Evolutionary conservation across 1,140 invertebrate genomes (phyloP), one percentile per base, ranked within the genome.

Genomic region (Mactra quadrangularis): DNA sequence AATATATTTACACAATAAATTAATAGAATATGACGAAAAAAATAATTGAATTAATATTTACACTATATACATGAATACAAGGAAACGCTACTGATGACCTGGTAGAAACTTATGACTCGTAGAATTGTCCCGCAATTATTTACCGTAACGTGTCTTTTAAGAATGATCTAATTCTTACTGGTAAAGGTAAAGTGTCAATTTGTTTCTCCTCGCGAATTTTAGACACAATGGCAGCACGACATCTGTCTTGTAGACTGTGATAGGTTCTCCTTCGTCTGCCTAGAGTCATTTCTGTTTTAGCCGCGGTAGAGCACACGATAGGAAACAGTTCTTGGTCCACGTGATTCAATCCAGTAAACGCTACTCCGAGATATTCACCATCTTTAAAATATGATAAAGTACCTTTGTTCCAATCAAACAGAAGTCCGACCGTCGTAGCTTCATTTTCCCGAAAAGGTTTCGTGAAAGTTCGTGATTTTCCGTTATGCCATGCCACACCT

Each of bases 371-470:
- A 90, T 93, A 94, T 76, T 93, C 92, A 41, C 95, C 95, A 88
- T 96, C 95, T 91, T 96, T 96, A 88, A 95, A 96, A 90, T 95
- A 96, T 1, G 95, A 95, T n/a, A 96, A 87, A 0, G 95, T 96
- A 38, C 96, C 96, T 53, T 94, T 93, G 45, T 95, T 91, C 31
- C 95, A 95, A 88, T 96, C 95, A 86, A 95, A 96, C 9, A 96
- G 92, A 25, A 94, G 68, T 1, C 96, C 96, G 9, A 96, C 94
- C 13, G 93, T 94, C 2, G 95, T 96, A 27, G 95, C 91, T 85
- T 95, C 93, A 86, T 96, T 96, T 87, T 96, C 96, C 70, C 93
- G 92, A 90, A 96, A 96, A 0, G 95, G 95, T 85, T 95, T 95
- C 0, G 95, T 95, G 88, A 95, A 96, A 47, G 94, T 90, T 35